These are phyloP conservation scores for Rattus rattus DNA, from an alignment of 2,113 vertebrate species.

Conservation along the genomic window DNA sequence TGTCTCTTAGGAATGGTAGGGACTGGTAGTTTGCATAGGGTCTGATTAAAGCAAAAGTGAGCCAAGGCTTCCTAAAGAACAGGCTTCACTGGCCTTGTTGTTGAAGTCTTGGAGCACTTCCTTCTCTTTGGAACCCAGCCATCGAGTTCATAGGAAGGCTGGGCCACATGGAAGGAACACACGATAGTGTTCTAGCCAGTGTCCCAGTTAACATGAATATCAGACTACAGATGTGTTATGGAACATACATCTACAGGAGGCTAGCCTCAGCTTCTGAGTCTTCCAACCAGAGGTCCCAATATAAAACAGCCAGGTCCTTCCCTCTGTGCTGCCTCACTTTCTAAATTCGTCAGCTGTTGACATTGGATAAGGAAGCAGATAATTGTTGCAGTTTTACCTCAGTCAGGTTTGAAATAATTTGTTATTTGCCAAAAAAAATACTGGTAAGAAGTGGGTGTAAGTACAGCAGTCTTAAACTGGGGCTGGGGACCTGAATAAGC, in stretches of 20 bases:
- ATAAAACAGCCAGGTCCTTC: background rate
- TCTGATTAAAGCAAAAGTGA: background rate
- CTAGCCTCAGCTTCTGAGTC: background rate
- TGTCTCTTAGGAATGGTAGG: background rate
- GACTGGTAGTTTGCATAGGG: background rate
- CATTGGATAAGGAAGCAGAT: background rate
- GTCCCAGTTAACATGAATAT: background rate
- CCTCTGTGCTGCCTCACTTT: background rate
- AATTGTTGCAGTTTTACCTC: slow-evolving; percentile 9
- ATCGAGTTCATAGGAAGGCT: background rate
- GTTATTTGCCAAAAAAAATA: background rate
- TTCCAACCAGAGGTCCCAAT: background rate
- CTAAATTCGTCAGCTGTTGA: background rate
- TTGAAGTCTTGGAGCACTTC: background rate
- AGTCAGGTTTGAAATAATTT: background rate
- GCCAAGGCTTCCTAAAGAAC: background rate
- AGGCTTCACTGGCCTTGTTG: background rate
- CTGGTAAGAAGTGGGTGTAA: background rate
- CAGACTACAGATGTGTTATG: background rate
- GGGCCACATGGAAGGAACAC: background rate
- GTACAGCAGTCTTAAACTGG: background rate
- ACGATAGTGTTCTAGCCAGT: background rate
- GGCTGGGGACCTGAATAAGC: background rate
- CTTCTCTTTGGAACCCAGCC: background rate
- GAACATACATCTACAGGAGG: background rate